Conservation (phyloP, 2,113 vertebrate species). For the Phyllopteryx taeniolatus region DNA sequence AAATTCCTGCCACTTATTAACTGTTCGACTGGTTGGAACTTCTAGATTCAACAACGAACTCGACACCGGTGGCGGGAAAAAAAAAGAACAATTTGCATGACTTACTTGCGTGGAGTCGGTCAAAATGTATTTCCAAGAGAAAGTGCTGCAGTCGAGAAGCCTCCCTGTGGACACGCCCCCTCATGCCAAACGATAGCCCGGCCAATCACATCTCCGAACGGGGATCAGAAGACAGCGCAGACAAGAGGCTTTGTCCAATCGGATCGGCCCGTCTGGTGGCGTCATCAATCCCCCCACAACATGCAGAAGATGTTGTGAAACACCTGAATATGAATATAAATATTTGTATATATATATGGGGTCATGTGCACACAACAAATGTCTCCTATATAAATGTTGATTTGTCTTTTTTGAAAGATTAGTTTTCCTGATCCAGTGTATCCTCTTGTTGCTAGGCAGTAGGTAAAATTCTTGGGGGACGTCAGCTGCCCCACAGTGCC, state of each 20-base stretch:
- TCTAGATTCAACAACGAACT: background rate
- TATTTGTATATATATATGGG: too few relatives aligned
- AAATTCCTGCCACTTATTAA: background rate
- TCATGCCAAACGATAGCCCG: background rate
- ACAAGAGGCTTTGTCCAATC: slow-evolving; percentile 46
- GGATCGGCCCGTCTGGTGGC: slow-evolving; percentile 13
- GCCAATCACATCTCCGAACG: slow-evolving; percentile 55
- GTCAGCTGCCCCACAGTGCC: too few relatives aligned
- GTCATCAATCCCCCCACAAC: slow-evolving; percentile 4
- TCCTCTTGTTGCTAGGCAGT: too few relatives aligned
- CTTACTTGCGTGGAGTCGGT: slow-evolving; percentile 40
- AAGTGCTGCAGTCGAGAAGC: background rate
- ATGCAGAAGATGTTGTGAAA: slow-evolving; percentile 24
- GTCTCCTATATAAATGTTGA: too few relatives aligned
- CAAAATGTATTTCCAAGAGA: background rate
- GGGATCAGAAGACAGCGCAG: slow-evolving; percentile 69
- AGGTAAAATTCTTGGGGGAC: too few relatives aligned
- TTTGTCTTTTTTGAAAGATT: too few relatives aligned
- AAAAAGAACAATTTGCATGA: background rate
- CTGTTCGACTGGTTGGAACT: background rate
- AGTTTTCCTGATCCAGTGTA: too few relatives aligned
- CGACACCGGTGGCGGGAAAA: background rate
- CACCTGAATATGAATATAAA: slow-evolving; percentile 2
- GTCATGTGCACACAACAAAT: background rate
- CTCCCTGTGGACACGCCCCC: slow-evolving; percentile 30